Percentiles rank a stretch among this genome's conserved stretches.
Conservation (phyloP, 2,797 vertebrate genomes). For the Furcifer pardalis region DNA sequence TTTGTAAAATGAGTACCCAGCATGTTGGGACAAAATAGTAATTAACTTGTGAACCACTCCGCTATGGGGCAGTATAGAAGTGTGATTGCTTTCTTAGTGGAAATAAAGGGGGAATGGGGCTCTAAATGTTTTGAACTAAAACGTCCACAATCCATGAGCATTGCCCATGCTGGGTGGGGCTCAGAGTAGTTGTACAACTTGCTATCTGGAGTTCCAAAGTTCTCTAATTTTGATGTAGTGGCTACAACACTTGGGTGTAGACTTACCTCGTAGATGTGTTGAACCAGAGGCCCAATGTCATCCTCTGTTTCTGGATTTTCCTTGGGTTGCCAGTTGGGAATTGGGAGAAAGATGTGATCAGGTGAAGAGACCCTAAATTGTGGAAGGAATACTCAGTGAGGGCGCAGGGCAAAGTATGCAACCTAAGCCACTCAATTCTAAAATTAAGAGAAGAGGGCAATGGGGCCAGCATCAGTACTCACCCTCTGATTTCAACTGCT, state of each 20-base stretch:
- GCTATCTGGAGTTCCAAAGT: no score
- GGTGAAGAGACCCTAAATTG: conserved; percentile 86
- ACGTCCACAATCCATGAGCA: background rate
- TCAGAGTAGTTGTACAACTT: background rate
- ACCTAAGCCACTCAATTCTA: background rate
- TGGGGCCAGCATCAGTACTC: conserved; percentile 45
- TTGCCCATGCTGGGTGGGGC: background rate
- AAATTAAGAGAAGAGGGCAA: background rate
- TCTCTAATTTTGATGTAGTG: no score
- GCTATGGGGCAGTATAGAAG: no score
- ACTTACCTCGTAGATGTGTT: conserved; percentile 91
- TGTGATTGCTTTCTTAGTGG: no score
- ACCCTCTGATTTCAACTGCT: conserved; percentile 95
- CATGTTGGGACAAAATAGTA: no score
- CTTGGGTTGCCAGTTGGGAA: conserved; percentile 90
- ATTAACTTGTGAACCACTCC: no score
- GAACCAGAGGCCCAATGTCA: conserved; percentile 91
- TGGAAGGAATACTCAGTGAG: conserved; percentile 49
- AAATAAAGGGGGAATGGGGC: no score
- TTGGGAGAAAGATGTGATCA: conserved; percentile 91
- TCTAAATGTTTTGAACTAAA: background rate
- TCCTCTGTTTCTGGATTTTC: conserved; percentile 84
- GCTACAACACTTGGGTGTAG: background rate
- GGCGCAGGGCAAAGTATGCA: background rate
- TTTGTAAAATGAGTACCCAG: no score